Conservation (phyloP, 23 tunicate species). For the Oikopleura dioica region DNA sequence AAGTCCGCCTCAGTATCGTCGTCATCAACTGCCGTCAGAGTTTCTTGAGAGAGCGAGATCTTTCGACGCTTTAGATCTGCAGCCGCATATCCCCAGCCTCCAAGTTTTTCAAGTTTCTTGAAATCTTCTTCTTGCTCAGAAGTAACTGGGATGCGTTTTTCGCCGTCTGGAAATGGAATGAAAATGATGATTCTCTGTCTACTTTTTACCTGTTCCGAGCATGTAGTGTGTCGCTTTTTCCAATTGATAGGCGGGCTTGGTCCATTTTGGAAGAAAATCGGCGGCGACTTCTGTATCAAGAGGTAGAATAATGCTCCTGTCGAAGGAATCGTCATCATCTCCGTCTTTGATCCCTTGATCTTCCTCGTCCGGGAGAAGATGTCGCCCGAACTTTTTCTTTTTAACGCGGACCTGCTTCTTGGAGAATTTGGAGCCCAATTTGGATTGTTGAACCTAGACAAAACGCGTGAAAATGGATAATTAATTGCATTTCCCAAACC, state of each 20-base stretch:
- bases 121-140: not conserved
- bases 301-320: too few species aligned
- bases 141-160: not conserved
- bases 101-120: not conserved
- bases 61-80: not conserved
- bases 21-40: not conserved
- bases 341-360: not conserved
- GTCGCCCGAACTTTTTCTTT: not conserved
- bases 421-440: not conserved
- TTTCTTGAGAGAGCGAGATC: not conserved
- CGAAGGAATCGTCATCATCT: not conserved
- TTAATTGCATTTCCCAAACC: too few species aligned
- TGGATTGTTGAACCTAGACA: not conserved
- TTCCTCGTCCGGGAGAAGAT: not conserved
- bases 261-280: too few species aligned
- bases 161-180: too few species aligned
- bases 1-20: not conserved
- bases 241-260: too few species aligned
- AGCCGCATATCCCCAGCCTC: too few species aligned
- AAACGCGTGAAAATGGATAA: too few species aligned
- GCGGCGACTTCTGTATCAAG: not conserved
- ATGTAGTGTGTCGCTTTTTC: too few species aligned
- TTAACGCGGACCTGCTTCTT: not conserved
- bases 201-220: too few species aligned
- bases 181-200: too few species aligned